Base-by-base conservation (phyloP, 2,113 vertebrate genomes). In the Cephalopholis sonnerati region DNA sequence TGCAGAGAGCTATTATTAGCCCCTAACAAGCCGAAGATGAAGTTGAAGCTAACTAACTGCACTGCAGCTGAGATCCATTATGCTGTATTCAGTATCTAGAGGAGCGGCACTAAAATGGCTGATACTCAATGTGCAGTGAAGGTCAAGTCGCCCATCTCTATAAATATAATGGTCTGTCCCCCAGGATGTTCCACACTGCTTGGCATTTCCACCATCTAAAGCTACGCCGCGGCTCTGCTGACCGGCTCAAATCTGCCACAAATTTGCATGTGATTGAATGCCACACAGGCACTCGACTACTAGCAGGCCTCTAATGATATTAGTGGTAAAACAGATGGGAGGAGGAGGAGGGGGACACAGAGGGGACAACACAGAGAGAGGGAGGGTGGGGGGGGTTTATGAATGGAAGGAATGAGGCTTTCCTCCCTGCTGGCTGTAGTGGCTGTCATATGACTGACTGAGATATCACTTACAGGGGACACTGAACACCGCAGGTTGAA, bases 161-260 rank as follows among this genome's bases (percentile, higher is more conserved):
- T 91, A 92, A 94, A 95, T 94, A 94, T 91, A 89, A 88, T 86
- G 89, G 92, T 92, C 92, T 90, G 85, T 90, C 92, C 89, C 93
- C 81, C 89, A 83, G 90, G 93, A 92, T 84, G 92, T 84, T 91
- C 90, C 91, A 86, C 89, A 59, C 84, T 70, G 91, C 87, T 72
- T 76, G 91, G 89, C 90, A 91, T 92, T 90, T 91, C 89, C 89
- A 89, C 82, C 72, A 79, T 88, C 84, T 79, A 65, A 88, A 87
- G 81, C 88, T 63, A 24, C 55, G 57, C 83, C 39, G 5, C 59
- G 17, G 73, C 89, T 75, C 87, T 55, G 83, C 87, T 91, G 89
- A 90, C 88, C 70, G 57, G 57, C 72, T 91, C 84, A 84, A 67
- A 92, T 90, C 83, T 75, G 74, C 83, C 77, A 79, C 84, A 87